These are phyloP conservation scores for Benitochromis conjunctus DNA, from an alignment of 2,113 vertebrate species.

Conservation along the genomic window DNA sequence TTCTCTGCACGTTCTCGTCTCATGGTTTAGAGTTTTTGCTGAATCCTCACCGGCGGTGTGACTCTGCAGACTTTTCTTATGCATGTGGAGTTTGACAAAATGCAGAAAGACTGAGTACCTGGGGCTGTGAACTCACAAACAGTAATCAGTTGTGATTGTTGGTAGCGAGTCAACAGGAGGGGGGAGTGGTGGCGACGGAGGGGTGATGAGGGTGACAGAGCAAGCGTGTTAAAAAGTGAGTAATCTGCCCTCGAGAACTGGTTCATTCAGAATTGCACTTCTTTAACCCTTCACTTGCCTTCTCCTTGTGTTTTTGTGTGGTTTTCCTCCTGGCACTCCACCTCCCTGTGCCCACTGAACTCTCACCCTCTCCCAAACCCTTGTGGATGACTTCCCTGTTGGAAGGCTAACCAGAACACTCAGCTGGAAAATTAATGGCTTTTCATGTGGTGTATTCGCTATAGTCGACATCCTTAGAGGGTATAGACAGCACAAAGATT, in stretches of 20 bases:
- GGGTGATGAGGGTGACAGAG: neutral
- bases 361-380: neutral
- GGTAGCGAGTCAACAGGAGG: constrained; percentile 19
- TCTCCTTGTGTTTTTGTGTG: neutral
- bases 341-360: neutral
- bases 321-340: neutral
- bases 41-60: neutral
- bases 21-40: neutral
- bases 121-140: constrained; percentile 6
- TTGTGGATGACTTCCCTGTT: constrained; percentile 27
- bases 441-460: neutral
- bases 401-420: constrained; percentile 31
- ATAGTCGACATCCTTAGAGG: neutral
- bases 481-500: neutral
- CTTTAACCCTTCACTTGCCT: constrained; percentile 16
- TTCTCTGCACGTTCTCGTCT: neutral
- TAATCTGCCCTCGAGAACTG: constrained; percentile 25
- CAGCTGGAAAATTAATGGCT: constrained; percentile 38
- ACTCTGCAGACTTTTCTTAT: neutral
- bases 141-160: constrained; percentile 32
- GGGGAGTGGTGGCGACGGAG: neutral
- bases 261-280: neutral
- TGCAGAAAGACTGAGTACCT: constrained; percentile 10
- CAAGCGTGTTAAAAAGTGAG: constrained; percentile 14
- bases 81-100: constrained; percentile 22